Base-by-base conservation (phyloP, 2,113 vertebrate genomes). In the Phalacrocorax brasilianus region DNA sequence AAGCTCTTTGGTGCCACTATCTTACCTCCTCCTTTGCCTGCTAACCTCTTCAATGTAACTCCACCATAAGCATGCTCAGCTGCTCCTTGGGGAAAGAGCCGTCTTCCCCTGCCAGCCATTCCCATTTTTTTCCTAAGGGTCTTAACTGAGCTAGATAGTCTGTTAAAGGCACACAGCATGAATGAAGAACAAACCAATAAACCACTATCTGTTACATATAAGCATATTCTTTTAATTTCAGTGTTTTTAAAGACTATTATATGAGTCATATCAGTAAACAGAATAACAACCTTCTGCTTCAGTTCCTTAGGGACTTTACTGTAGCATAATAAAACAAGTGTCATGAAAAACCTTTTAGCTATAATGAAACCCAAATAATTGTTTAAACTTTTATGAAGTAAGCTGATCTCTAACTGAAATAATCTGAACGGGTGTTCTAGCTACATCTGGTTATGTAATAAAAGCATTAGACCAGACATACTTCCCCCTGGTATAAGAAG, bases 331-430 rank as follows among this genome's bases (percentile, higher is more conserved):
- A 75, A 81, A 92, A 49, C 19, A 42, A 77, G 68, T 42, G 61
- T 93, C 85, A 88, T 88, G 88, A 95, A 94, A 93, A 89, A 33
- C 38, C 88, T 96, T 91, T 95, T 89, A 93, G 47, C 56, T 80
- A 50, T 78, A 78, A 88, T 44, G 92, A 94, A 95, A 82, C 26
- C 9, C n/a, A 77, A 87, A 91, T 72, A 75, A 59, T 63, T 75
- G 47, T 91, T 96, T 82, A 91, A 94, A 95, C 10, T 94, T 95
- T 75, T 52, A 94, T 93, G 73, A 93, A 91, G 81, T 89, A 82
- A 94, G 16, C 9, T 87, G 85, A 91, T 94, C 78, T 93, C 58
- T 61, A 72, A 82, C 35, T 90, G 66, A 85, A 96, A 88, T 63
- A 81, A 71, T 68, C 28, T 88, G 74, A 75, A 85, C 68, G 78